A percentile compares a stretch with the other conserved stretches of the same genome.
Evolutionary conservation across 1,140 invertebrate genomes (phyloP).

Genomic region (Aphidius gifuensis): DNA sequence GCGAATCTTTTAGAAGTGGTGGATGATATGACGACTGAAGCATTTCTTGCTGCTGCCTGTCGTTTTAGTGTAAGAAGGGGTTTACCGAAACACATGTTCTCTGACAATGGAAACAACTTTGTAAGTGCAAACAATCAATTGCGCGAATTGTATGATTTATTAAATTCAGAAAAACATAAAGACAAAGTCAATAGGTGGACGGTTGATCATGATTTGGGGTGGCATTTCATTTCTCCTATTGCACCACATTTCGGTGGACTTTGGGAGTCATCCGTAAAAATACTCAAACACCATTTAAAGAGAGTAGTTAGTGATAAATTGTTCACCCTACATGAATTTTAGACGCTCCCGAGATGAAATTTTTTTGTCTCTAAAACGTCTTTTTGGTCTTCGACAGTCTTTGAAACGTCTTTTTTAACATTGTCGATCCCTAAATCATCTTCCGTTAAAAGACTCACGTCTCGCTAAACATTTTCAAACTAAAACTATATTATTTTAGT

Average conservation of each 20-base stretch:
- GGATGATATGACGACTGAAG: slow-evolving; percentile 17
- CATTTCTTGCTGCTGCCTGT: slow-evolving; percentile 31
- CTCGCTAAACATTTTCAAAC: no score
- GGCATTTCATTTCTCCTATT: slow-evolving; percentile 8
- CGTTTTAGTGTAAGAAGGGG: slow-evolving; percentile 34
- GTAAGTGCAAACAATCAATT: slow-evolving; percentile 19
- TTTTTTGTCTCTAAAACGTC: no score
- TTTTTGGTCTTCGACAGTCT: no score
- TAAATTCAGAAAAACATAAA: not conserved
- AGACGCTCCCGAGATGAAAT: slow-evolving; percentile 8
- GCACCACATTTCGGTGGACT: slow-evolving; percentile 35
- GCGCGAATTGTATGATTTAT: not conserved
- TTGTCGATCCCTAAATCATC: no score
- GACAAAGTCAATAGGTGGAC: not conserved
- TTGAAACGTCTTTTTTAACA: no score
- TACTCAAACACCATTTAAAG: slow-evolving; percentile 23
- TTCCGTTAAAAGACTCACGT: no score
- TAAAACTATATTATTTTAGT: no score
- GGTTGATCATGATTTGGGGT: not conserved
- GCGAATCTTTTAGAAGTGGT: not conserved
- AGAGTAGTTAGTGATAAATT: slow-evolving; percentile 14
- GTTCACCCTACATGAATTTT: slow-evolving; percentile 31
- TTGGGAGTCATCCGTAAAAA: slow-evolving; percentile 33
- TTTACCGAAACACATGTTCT: slow-evolving; percentile 15
- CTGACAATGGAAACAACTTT: slow-evolving; percentile 25